Base-by-base conservation (phyloP, 2,888 invertebrate species). In the Epistrophe grossulariae region DNA sequence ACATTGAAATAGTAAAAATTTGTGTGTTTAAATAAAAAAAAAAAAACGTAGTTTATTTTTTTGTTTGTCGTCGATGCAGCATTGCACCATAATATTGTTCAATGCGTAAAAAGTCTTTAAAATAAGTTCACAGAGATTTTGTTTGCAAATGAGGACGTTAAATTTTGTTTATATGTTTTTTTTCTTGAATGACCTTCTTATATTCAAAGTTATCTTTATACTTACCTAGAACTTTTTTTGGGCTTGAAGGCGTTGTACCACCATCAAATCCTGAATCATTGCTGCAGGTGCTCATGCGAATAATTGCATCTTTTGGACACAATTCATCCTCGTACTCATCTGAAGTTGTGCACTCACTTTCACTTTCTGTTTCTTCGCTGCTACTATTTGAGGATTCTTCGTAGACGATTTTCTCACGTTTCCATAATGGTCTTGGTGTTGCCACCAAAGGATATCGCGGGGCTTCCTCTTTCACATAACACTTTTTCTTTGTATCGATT, bases 261-360 rank as follows among this genome's bases (percentile, higher is more conserved):
- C 93, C 94, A 92, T 97, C 96, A 92, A 97, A 97, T 89, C 97
- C 97, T 80, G 97, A 97, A 93, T 97, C 97, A 92, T 96, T 96
- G 90, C 97, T 97, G 90, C 96, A 96, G 85, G 96, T 97, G 90
- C 95, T 94, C 93, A 94, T 94, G 90, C 94, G 94, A 89, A 94
- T 94, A 64, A 92, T 91, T 17, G 92, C 76, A 74, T 79, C 84
- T 48, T 88, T 89, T 57, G 85, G 84, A 59, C 84, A 89, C 38
- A 90, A 72, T 55, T 91, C 91, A 57, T 91, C 91, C 40, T 92
- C 92, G 62, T 89, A 91, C 57, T 91, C 90, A 82, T 91, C 90
- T 11, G 90, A 88, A 89, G 92, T 84, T 90, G 92, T 72, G 91
- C 93, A 88, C 89, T 91, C 92, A 85, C 91, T 93, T 15, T 90